phyloP scores from a whole-genome alignment of 1,140 invertebrate species.

The Diabrotica virgifera region DNA sequence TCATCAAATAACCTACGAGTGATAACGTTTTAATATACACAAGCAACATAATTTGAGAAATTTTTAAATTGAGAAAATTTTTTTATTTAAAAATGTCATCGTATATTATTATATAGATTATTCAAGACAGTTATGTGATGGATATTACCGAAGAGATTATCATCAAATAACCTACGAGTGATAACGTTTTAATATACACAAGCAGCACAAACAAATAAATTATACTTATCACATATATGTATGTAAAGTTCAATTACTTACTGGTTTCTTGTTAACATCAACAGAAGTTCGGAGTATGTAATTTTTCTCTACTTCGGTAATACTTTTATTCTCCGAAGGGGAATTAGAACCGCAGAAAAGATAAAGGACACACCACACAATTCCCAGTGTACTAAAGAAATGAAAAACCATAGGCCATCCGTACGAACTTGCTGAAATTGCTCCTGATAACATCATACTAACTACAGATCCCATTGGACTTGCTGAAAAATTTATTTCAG shows the following conservation, averaged over 20 bases:
- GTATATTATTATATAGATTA: too few species aligned
- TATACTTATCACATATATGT: too few species aligned
- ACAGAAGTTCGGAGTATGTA: slow-evolving; percentile 57
- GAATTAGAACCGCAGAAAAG: slow-evolving; percentile 60
- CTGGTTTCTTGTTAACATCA: slow-evolving; percentile 48
- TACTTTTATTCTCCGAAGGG: slow-evolving; percentile 59
- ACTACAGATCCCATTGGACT: slow-evolving; percentile 69
- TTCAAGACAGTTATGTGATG: too few species aligned
- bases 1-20: too few species aligned
- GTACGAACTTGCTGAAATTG: slow-evolving; percentile 56
- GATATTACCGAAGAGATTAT: too few species aligned
- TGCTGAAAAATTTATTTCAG: slow-evolving; percentile 39
- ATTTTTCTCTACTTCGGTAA: slow-evolving; percentile 56
- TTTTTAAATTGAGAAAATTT: too few species aligned
- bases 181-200: too few species aligned
- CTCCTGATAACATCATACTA: slow-evolving; percentile 66
- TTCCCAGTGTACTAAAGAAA: slow-evolving; percentile 61
- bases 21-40: too few species aligned
- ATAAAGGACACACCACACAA: slow-evolving; percentile 62
- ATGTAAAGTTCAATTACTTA: slow-evolving; percentile 42
- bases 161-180: too few species aligned
- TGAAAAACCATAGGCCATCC: slow-evolving; percentile 83
- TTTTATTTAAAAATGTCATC: too few species aligned
- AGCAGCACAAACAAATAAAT: too few species aligned
- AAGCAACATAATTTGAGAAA: too few species aligned